Conservation (phyloP, 2,888 invertebrate species). For the Barypeithes pellucidus region DNA sequence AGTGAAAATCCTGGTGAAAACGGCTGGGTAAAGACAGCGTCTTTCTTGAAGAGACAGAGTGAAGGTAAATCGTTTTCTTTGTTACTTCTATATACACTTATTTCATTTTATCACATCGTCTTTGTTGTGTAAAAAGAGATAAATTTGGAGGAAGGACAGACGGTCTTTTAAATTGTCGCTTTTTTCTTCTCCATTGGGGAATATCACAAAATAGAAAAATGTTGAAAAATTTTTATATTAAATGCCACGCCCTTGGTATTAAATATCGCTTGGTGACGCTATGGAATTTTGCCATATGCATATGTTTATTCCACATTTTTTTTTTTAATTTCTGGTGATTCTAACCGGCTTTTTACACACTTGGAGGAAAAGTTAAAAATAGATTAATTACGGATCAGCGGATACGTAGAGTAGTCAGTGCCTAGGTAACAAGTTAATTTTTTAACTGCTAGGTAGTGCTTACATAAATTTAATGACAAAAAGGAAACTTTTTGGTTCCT, state of each 20-base stretch:
- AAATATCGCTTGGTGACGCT: slow-evolving; percentile 32
- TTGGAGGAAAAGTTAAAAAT: slow-evolving; percentile 26
- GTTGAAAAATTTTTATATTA: slow-evolving; percentile 16
- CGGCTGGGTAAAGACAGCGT: slow-evolving; percentile 56
- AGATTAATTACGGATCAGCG: slow-evolving; percentile 33
- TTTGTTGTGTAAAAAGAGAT: slow-evolving; percentile 71
- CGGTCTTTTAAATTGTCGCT: slow-evolving; percentile 43
- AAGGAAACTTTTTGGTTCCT: too few relatives aligned
- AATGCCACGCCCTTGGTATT: slow-evolving; percentile 45
- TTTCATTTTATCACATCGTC: slow-evolving; percentile 72
- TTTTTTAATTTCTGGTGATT: slow-evolving; percentile 8
- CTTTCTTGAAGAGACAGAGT: slow-evolving; percentile 62
- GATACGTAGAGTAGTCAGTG: neutral
- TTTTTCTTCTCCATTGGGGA: slow-evolving; percentile 24
- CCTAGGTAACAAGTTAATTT: neutral
- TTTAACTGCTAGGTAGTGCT: too few relatives aligned
- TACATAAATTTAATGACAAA: too few relatives aligned
- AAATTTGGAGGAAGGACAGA: slow-evolving; percentile 67
- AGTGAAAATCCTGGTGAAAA: slow-evolving; percentile 49
- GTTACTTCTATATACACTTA: slow-evolving; percentile 70
- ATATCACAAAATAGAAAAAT: slow-evolving; percentile 29
- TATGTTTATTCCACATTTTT: slow-evolving; percentile 22
- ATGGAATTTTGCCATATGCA: slow-evolving; percentile 31
- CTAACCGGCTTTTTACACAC: slow-evolving; percentile 35
- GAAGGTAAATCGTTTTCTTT: slow-evolving; percentile 71